phyloP scores from a whole-genome alignment of 2,888 invertebrate genomes.

The Helleia helle region DNA sequence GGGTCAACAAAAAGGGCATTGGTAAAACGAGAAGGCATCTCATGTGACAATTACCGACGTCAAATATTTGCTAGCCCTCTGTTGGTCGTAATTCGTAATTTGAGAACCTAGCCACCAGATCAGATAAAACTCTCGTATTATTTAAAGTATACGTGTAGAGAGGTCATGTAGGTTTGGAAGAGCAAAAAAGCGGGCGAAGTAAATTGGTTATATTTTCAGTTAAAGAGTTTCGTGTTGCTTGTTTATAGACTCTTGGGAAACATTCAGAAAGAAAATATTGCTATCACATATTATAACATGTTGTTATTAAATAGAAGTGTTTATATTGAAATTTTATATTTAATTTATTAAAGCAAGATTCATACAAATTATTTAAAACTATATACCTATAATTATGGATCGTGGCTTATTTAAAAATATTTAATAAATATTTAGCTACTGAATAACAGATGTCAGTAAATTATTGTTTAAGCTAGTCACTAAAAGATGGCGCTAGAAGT shows the following conservation, averaged over 20 bases:
- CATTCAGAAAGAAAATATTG: conserved; percentile 45
- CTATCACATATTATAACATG: too few relatives aligned
- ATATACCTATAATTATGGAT: too few relatives aligned
- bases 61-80: conserved; percentile 68
- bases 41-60: conserved; percentile 63
- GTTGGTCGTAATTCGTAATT: conserved; percentile 60
- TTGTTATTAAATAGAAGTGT: too few relatives aligned
- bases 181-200: conserved; percentile 1
- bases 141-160: background rate
- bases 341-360: too few relatives aligned
- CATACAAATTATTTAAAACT: too few relatives aligned
- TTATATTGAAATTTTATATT: too few relatives aligned
- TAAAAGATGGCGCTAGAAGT: conserved; percentile 14
- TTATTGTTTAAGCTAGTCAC: conserved; percentile 8
- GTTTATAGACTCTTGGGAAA: conserved; percentile 60
- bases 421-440: too few relatives aligned
- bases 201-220: conserved; percentile 6
- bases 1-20: conserved; percentile 27
- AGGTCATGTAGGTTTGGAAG: conserved; percentile 27
- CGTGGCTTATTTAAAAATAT: too few relatives aligned
- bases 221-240: conserved; percentile 46
- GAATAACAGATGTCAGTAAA: conserved; percentile 9
- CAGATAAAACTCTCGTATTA: conserved; percentile 12
- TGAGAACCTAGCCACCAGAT: conserved; percentile 31
- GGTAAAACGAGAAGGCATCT: conserved; percentile 38